Base-by-base conservation (phyloP, 2,113 vertebrate genomes). In the Brachypodius melanocephalos region DNA sequence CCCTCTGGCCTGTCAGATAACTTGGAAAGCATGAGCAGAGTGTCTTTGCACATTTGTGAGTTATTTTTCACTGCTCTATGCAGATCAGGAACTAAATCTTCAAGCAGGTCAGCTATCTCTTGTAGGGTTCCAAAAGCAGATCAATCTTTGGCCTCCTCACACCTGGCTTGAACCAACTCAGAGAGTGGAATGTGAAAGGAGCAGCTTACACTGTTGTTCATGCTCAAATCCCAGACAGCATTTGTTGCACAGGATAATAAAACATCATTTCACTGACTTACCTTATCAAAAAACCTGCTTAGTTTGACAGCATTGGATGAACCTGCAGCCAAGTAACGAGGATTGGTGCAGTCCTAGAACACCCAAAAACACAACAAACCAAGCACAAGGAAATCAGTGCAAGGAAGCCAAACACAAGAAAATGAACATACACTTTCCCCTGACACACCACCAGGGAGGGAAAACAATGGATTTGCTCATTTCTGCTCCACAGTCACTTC, bases 231-330 rank as follows among this genome's bases (percentile, higher is more conserved):
- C 83, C 57, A 93, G 42, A 73, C 3, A 40, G 17, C 0, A 2
- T 40, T 80, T 28, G 24, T 63, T 22, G 67, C 15, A 46, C 1
- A 55, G 48, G 62, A 81, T 42, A 84, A 82, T 61, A 96, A 89
- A 97, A 85, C 65, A 74, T 43, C 38, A 83, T 78, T 85, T 94
- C 82, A 95, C 12, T 87, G 74, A 95, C 81, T 98, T 97, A 99
- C 99, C 98, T 99, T 99, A 98, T 99, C 99, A 98, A 99, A 99
- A 96, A 99, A 99, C 79, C 99, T 98, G 97, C 99, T 99, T 29
- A 99, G 97, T 95, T 99, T 99, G 92, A 99, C 99, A 90, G 99
- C 99, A 88, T 99, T 99, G 88, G 99, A 99, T 26, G 99, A 99
- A 49, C 99, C 99, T 87, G 99, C 99, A 88, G 99, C 99, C 62